Conservation (phyloP, 1,140 invertebrate genomes). For the Catajapyx aquilonaris region DNA sequence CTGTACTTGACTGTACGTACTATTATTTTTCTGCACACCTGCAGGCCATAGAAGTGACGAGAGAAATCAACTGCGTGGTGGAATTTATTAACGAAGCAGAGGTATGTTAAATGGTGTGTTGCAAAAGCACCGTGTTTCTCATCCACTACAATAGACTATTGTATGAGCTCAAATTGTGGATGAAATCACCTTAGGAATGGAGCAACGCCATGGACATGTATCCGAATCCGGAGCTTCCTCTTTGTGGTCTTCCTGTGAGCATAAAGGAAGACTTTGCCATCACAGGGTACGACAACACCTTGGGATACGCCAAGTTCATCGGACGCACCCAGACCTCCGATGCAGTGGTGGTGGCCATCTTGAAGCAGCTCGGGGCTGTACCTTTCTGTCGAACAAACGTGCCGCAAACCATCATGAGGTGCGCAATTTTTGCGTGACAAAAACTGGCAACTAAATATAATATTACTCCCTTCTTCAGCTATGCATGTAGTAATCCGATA, state of each 20-base stretch:
- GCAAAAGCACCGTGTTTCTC: too few relatives aligned
- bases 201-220: not conserved
- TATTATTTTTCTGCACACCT: too few relatives aligned
- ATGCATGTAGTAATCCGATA: conserved; percentile 14
- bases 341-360: conserved; percentile 16
- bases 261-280: conserved; percentile 19
- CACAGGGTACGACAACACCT: conserved; percentile 23
- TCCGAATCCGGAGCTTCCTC: too few relatives aligned
- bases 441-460: too few relatives aligned
- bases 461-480: too few relatives aligned
- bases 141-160: too few relatives aligned
- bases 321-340: conserved; percentile 16
- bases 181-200: not conserved
- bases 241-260: conserved; percentile 19
- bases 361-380: conserved; percentile 18
- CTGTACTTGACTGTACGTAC: too few relatives aligned
- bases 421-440: too few relatives aligned
- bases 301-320: conserved; percentile 21
- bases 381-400: conserved; percentile 26
- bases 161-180: not conserved
- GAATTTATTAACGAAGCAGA: conserved; percentile 18
- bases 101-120: too few relatives aligned
- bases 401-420: conserved; percentile 17
- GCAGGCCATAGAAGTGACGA: conserved; percentile 16
- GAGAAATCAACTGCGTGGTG: conserved; percentile 16